Evolutionary conservation across 2,888 invertebrate species (phyloP).

Genomic region (Dasysyrphus albostriatus): DNA sequence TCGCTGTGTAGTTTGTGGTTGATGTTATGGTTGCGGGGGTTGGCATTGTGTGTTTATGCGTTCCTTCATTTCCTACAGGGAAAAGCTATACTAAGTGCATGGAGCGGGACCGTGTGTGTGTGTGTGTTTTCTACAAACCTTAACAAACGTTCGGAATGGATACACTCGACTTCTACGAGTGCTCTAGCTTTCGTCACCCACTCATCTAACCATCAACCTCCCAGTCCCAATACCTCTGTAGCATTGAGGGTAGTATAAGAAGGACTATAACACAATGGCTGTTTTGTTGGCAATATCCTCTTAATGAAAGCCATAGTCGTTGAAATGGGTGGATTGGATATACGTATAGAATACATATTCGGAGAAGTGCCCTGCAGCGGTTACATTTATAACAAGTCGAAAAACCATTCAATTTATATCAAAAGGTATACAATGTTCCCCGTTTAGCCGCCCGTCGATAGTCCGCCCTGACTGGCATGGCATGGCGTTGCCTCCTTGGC

Average conservation of each 20-base stretch:
- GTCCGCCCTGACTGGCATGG: background rate
- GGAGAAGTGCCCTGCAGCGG: constrained; percentile 82
- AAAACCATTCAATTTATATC: constrained; percentile 76
- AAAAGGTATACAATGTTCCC: constrained; percentile 74
- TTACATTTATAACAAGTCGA: constrained; percentile 80
- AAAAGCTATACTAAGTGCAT: constrained; percentile 70
- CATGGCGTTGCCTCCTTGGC: constrained; percentile 32
- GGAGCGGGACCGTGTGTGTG: constrained; percentile 48
- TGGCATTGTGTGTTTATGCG: constrained; percentile 73
- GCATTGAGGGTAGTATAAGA: constrained; percentile 55
- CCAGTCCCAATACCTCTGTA: background rate
- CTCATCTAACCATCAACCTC: constrained; percentile 10
- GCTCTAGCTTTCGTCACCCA: constrained; percentile 48
- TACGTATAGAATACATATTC: constrained; percentile 7
- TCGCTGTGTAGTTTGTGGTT: constrained; percentile 75
- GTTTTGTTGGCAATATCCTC: constrained; percentile 76
- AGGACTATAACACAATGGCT: constrained; percentile 71
- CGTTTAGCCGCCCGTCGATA: constrained; percentile 51
- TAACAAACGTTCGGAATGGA: constrained; percentile 56
- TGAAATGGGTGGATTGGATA: constrained; percentile 67
- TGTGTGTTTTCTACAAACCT: constrained; percentile 51
- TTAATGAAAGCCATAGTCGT: constrained; percentile 74
- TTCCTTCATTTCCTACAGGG: constrained; percentile 70
- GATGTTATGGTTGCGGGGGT: constrained; percentile 74
- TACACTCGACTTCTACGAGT: constrained; percentile 57